A percentile compares a stretch with the other conserved stretches of the same genome.
These are phyloP conservation scores for Caenorhabditis inopinata DNA, from an alignment of 1,140 invertebrate genomes.

Conservation along the genomic window DNA sequence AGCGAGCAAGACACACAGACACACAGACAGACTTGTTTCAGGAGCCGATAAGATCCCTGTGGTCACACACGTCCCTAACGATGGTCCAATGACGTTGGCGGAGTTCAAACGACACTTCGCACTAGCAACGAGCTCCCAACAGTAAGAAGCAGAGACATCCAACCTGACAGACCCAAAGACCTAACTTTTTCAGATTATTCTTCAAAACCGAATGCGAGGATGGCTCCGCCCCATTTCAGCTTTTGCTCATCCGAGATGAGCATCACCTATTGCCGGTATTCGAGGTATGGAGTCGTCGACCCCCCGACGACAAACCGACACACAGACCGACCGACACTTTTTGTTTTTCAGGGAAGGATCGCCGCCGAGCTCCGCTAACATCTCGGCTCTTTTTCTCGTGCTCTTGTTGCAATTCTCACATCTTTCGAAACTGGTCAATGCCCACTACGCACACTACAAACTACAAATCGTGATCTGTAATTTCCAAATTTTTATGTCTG, in stretches of 20 bases:
- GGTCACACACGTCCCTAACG: slow-evolving; percentile 56
- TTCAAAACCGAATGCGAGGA: slow-evolving; percentile 64
- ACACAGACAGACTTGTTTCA: too few relatives aligned
- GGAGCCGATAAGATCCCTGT: slow-evolving; percentile 56
- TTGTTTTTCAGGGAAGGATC: background rate
- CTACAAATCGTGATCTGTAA: background rate
- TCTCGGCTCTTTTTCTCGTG: too few relatives aligned
- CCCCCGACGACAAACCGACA: too few relatives aligned
- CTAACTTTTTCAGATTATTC: slow-evolving; percentile 55
- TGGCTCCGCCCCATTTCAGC: slow-evolving; percentile 57
- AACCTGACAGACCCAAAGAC: too few relatives aligned
- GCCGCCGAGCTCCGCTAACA: slow-evolving; percentile 1
- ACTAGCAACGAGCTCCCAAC: slow-evolving; percentile 51
- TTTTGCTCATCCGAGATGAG: slow-evolving; percentile 57
- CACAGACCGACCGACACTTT: background rate
- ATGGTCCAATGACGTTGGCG: slow-evolving; percentile 51
- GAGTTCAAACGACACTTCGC: slow-evolving; percentile 57
- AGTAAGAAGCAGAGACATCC: too few relatives aligned
- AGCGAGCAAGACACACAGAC: too few relatives aligned
- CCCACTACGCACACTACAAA: too few relatives aligned
- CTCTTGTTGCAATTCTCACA: too few relatives aligned
- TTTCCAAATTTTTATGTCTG: background rate
- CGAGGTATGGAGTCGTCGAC: slow-evolving; percentile 23
- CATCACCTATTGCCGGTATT: slow-evolving; percentile 56
- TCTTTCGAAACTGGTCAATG: background rate